Percentiles rank a stretch among this genome's conserved stretches.
These are phyloP conservation scores for Peucedramus taeniatus DNA, from an alignment of 2,113 vertebrate genomes.

Conservation along the genomic window DNA sequence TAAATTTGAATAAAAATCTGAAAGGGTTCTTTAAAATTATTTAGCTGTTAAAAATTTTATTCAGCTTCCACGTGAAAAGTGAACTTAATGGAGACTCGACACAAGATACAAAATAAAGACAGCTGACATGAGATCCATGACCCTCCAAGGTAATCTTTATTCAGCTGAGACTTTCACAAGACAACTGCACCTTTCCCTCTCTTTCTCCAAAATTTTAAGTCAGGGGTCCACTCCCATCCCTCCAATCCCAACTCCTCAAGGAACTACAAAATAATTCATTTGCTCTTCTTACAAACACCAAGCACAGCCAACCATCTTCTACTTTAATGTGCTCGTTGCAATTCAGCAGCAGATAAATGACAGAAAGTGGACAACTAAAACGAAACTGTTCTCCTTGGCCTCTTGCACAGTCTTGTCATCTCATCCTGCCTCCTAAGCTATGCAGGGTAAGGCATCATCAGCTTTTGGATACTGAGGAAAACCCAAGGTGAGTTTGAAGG, in stretches of 20 bases:
- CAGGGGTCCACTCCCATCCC: neutral
- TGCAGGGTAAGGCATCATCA: neutral
- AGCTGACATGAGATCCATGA: neutral
- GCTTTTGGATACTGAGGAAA: neutral
- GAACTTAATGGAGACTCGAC: neutral
- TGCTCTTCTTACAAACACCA: neutral
- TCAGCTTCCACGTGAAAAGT: neutral
- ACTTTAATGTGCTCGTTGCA: neutral
- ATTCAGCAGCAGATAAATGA: neutral
- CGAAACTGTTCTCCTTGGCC: neutral
- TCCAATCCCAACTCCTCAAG: neutral
- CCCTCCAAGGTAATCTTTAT: neutral
- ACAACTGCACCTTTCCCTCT: neutral
- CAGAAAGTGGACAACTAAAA: neutral
- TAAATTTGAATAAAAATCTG: neutral
- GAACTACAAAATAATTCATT: neutral
- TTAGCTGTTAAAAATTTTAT: neutral
- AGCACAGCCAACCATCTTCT: neutral
- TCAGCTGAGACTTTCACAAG: neutral
- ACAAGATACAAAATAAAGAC: neutral
- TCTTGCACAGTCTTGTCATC: neutral
- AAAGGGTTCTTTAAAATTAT: neutral
- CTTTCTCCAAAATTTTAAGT: neutral
- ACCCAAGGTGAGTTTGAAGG: neutral
- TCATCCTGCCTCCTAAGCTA: neutral